phyloP scores from a whole-genome alignment of 2,797 vertebrate genomes.

The Galago senegalensis region DNA sequence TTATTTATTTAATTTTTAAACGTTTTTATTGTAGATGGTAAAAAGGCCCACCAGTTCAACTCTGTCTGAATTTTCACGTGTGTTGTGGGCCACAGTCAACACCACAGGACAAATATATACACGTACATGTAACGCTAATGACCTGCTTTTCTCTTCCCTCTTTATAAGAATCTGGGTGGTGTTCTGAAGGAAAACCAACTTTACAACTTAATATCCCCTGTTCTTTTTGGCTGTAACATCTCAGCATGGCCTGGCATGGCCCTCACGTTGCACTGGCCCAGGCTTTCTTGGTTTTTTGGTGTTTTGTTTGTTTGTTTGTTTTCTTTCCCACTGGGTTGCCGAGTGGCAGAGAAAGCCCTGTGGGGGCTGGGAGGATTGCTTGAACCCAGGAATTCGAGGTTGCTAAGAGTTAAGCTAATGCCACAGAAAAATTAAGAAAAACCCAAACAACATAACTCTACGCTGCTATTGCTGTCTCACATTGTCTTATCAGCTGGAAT shows the following conservation, averaged over 20 bases:
- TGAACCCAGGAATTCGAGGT: no score
- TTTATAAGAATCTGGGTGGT: not conserved
- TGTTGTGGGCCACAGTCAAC: not conserved
- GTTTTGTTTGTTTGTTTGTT: not conserved
- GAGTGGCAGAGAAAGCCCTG: not conserved
- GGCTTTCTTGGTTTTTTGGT: not conserved
- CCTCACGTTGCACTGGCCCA: not conserved
- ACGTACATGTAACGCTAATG: not conserved
- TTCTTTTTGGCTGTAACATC: not conserved
- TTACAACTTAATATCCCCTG: not conserved
- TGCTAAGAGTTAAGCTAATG: no score
- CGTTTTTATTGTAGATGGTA: not conserved
- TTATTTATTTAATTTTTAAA: conserved; percentile 15
- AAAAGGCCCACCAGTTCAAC: not conserved
- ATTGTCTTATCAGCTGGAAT: not conserved
- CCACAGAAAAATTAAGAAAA: no score
- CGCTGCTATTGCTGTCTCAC: not conserved
- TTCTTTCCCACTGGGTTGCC: not conserved
- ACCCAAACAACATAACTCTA: no score
- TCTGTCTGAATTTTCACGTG: conserved; percentile 22
- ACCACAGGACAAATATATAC: not conserved
- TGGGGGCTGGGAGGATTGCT: no score
- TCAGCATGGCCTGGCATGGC: not conserved
- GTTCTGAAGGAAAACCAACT: not conserved
- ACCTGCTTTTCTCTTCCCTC: not conserved